Percentiles rank a stretch among this genome's conserved stretches.
Evolutionary conservation across 2,113 vertebrate species (phyloP).

Genomic region (Narcine bancroftii): DNA sequence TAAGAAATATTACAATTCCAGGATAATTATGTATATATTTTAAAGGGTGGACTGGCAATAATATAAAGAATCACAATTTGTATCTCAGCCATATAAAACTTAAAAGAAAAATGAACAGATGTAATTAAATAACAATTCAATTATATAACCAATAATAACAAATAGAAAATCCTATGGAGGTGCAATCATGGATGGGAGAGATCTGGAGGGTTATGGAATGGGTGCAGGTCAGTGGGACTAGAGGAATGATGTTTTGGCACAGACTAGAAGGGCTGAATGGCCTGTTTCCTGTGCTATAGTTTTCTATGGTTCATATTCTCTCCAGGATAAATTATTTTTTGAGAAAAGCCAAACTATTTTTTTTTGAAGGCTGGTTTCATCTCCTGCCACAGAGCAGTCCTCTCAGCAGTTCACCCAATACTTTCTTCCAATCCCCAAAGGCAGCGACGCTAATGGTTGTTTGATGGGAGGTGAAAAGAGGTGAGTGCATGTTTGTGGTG

Average conservation of each 20-base stretch:
- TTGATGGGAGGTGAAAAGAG: too few relatives aligned
- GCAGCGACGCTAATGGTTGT: background rate
- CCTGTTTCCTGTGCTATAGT: too few relatives aligned
- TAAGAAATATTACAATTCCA: background rate
- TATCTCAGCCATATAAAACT: background rate
- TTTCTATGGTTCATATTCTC: background rate
- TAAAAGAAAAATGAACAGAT: background rate
- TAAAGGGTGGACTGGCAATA: background rate
- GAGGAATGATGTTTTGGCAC: too few relatives aligned
- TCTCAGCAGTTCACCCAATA: background rate
- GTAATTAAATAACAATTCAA: background rate
- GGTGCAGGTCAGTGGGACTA: too few relatives aligned
- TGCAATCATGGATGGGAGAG: too few relatives aligned
- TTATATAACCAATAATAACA: background rate
- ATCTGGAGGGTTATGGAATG: too few relatives aligned
- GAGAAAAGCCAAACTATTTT: background rate
- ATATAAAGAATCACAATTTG: background rate
- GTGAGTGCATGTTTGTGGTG: background rate
- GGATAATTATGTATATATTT: background rate
- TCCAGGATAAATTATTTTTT: background rate
- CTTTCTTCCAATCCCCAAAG: background rate
- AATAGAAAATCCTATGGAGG: background rate
- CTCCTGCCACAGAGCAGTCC: background rate
- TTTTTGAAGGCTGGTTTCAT: background rate
- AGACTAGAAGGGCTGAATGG: too few relatives aligned